phyloP scores from a whole-genome alignment of 1,140 invertebrate genomes.

The Melipona quadrifasciata region DNA sequence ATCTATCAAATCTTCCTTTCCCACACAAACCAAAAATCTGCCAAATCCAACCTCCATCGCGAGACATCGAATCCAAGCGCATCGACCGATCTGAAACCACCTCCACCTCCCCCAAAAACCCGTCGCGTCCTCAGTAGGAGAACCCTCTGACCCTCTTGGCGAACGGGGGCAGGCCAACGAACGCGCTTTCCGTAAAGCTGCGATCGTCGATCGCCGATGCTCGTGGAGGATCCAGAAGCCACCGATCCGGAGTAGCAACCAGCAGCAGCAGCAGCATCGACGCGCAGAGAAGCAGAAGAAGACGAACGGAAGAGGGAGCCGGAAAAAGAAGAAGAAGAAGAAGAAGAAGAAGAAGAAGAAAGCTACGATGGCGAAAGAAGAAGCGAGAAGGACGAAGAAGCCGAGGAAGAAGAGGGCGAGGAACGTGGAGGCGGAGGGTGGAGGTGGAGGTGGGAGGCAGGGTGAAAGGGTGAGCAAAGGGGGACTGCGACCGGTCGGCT shows the following conservation, averaged over 20 bases:
- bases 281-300: background rate
- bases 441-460: conserved; percentile 34
- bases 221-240: conserved; percentile 16
- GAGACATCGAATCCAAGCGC: too few species aligned
- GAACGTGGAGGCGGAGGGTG: background rate
- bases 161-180: background rate
- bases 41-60: too few species aligned
- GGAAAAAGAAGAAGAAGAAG: background rate
- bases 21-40: too few species aligned
- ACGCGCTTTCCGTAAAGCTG: conserved; percentile 9
- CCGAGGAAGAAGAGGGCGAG: background rate
- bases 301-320: background rate
- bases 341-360: background rate
- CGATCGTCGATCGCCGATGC: conserved; percentile 13
- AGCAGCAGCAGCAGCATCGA: background rate
- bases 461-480: conserved; percentile 46
- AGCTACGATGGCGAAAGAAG: background rate
- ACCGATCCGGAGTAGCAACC: conserved; percentile 2
- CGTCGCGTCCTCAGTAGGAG: too few species aligned
- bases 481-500: conserved; percentile 62
- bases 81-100: too few species aligned
- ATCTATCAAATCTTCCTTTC: too few species aligned
- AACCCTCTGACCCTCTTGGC: background rate
- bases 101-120: too few species aligned
- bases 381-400: background rate